phyloP scores from a whole-genome alignment of 2,888 invertebrate genomes.

The Reticulitermes lucifugus region DNA sequence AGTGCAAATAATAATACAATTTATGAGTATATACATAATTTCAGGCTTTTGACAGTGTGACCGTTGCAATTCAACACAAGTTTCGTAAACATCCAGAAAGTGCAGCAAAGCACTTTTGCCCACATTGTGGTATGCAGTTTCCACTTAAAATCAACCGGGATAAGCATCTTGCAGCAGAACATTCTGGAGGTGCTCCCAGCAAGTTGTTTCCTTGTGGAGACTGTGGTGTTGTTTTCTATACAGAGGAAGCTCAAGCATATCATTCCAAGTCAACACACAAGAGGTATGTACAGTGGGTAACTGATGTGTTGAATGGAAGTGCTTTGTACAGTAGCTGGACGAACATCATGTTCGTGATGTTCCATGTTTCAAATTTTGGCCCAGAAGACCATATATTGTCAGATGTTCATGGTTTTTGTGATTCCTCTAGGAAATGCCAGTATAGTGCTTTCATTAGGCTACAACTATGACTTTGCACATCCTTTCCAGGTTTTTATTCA shows the following conservation, averaged over 20 bases:
- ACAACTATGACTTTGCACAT: too few relatives aligned
- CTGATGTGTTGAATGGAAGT: too few relatives aligned
- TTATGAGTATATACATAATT: neutral
- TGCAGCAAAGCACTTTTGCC: slow-evolving; percentile 73
- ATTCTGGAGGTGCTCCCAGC: slow-evolving; percentile 59
- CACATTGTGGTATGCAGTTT: slow-evolving; percentile 76
- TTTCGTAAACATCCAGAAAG: slow-evolving; percentile 74
- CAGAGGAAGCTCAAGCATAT: slow-evolving; percentile 69
- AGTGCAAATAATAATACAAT: too few relatives aligned
- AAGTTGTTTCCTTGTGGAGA: slow-evolving; percentile 65
- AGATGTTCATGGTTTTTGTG: too few relatives aligned
- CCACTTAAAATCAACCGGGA: slow-evolving; percentile 72
- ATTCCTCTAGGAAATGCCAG: too few relatives aligned
- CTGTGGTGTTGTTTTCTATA: slow-evolving; percentile 70
- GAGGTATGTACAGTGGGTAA: slow-evolving; percentile 58
- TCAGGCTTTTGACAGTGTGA: slow-evolving; percentile 57
- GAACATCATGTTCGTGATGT: too few relatives aligned
- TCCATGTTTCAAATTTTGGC: too few relatives aligned
- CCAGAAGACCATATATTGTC: too few relatives aligned
- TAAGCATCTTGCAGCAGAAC: slow-evolving; percentile 67
- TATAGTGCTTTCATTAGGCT: too few relatives aligned
- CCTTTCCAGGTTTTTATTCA: too few relatives aligned
- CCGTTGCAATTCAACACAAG: slow-evolving; percentile 74
- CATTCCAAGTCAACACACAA: slow-evolving; percentile 68
- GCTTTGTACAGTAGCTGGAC: too few relatives aligned